These are phyloP conservation scores for Lycopodina hypogea DNA, from an alignment of 37 sponge, comb jelly and placozoan genomes.

Conservation along the genomic window DNA sequence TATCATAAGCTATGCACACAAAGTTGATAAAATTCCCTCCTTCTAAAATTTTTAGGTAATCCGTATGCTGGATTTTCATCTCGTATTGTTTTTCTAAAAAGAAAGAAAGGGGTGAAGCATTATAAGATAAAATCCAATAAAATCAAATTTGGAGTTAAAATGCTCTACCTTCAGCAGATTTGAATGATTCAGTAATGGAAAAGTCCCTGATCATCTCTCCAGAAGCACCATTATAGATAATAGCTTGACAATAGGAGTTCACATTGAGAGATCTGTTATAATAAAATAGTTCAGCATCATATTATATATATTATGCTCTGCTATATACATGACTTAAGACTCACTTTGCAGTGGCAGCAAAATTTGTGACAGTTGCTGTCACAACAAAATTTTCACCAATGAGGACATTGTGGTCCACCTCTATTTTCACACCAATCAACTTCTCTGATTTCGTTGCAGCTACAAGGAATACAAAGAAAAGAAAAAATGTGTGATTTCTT, in stretches of 20 bases:
- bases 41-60: slow-evolving; percentile 41
- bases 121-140: neutral
- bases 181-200: neutral
- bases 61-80: slow-evolving; percentile 6
- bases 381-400: slow-evolving; percentile 38
- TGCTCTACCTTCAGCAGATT: neutral
- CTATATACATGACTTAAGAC: neutral
- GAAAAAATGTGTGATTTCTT: too few species aligned
- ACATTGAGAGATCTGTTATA: slow-evolving; percentile 4
- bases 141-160: neutral
- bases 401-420: slow-evolving; percentile 19
- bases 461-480: too few species aligned
- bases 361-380: slow-evolving; percentile 32
- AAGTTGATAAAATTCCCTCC: slow-evolving; percentile 51
- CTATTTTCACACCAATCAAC: slow-evolving; percentile 29
- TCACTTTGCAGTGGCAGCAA: neutral
- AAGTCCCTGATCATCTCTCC: slow-evolving; percentile 24
- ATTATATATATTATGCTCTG: too few species aligned
- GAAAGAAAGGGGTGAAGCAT: neutral
- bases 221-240: slow-evolving; percentile 35
- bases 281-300: neutral
- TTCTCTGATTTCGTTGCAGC: slow-evolving; percentile 14
- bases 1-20: slow-evolving; percentile 34
- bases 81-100: slow-evolving; percentile 10
- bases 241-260: neutral